Evolutionary conservation across 2,888 invertebrate species (phyloP), one percentile per base, ranked within the genome.

Genomic region (Drosophila kanekoi): DNA sequence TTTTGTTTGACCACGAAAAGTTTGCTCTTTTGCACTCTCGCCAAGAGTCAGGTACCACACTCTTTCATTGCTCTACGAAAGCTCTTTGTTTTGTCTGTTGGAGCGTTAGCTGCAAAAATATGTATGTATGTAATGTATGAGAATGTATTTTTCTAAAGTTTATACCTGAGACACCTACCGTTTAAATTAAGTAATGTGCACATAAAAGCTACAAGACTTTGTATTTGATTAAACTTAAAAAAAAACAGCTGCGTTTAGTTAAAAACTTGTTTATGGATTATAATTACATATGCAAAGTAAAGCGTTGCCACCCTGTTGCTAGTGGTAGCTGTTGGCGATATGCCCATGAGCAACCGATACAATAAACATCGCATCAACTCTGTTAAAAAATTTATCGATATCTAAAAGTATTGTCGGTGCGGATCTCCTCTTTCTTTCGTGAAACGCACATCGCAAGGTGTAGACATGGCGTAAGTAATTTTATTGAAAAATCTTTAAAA

Each of bases 401-500:
- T 32, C 18, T 10, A n/a, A 13, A 4, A 8, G 11, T 20, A 11
- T 4, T 40, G 44, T 61, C 53, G 49, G 6, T 28, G 37, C 45
- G 18, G 38, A 41, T 18, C 11, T 14, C 3, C 5, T 70, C 73
- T 48, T 81, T 89, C 87, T 87, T 89, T 89, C 78, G 70, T 76
- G 57, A 71, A 74, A 72, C 66, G 67, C 59, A 71, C 85, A 83
- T 88, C 78, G 77, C 33, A 57, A 73, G 69, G 82, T 65, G 76
- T 62, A 67, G 87, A 80, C 81, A 91, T 91, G 91, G 83, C 91
- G 91, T 91, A 81, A 91, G 91, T 91, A 10, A 9, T 10, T 1
- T 23, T 1, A n/a, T 4, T 40, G 2, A 10, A 35, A 59, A 75
- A 87, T 89, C 79, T 48, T 20, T 0, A 16, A 57, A 70, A 62